Conservation (phyloP, 2,797 vertebrate species). For the Danio aesculapii region DNA sequence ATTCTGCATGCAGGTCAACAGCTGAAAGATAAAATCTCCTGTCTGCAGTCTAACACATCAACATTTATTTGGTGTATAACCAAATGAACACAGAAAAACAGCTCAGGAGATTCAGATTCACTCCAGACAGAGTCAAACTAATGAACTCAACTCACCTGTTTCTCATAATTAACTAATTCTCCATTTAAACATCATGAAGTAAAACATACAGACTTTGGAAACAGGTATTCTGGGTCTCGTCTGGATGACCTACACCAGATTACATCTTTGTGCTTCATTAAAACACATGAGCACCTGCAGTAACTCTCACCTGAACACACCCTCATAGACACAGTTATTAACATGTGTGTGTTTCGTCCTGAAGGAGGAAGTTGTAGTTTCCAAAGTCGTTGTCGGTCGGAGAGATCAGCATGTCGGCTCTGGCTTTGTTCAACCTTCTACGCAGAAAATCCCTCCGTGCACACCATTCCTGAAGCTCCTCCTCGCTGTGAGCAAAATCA, state of each 20-base stretch:
- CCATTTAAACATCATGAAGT: background rate
- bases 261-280: background rate
- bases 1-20: background rate
- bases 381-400: conserved; percentile 90
- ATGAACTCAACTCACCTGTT: background rate
- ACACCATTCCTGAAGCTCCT: conserved; percentile 88
- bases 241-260: background rate
- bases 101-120: background rate
- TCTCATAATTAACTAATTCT: background rate
- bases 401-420: conserved; percentile 86
- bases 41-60: background rate
- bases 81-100: background rate
- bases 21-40: background rate
- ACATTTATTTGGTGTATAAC: background rate
- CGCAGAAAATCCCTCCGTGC: conserved; percentile 89
- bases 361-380: conserved; percentile 94
- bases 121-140: background rate
- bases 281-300: background rate
- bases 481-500: conserved; percentile 86
- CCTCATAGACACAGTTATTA: background rate
- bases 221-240: background rate
- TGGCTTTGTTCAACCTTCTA: conserved; percentile 88
- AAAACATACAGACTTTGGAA: background rate
- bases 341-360: conserved; percentile 71
- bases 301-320: background rate